Evolutionary conservation across 2,797 vertebrate genomes (phyloP).

Genomic region (Orientallactaga sibirica): DNA sequence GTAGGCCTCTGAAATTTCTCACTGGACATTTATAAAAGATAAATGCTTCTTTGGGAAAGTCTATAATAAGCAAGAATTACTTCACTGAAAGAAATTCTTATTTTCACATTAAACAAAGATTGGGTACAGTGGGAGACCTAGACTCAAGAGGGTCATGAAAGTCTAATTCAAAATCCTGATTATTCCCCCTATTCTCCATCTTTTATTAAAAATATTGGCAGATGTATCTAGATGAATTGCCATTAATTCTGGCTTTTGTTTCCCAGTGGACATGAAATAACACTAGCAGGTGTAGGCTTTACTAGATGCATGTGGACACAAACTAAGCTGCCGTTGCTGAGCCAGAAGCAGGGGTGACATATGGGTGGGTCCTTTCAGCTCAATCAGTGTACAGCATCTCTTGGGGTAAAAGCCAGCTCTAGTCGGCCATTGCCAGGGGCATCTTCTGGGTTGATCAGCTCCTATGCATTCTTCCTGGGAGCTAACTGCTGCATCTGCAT

Average conservation of each 20-base stretch:
- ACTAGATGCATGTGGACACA: not conserved
- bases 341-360: not conserved
- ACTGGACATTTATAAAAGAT: not conserved
- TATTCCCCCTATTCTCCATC: not conserved
- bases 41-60: not conserved
- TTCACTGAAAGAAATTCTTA: not conserved
- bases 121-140: accelerated
- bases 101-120: slow-evolving; percentile 1
- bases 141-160: not conserved
- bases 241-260: not conserved
- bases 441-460: not conserved
- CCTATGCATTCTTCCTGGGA: not conserved
- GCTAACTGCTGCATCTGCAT: not conserved
- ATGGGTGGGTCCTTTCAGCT: not conserved
- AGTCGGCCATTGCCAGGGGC: too few relatives aligned
- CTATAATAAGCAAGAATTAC: not conserved
- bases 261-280: not conserved
- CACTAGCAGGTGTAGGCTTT: not conserved
- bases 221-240: not conserved
- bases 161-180: not conserved
- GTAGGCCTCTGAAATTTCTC: not conserved
- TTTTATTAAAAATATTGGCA: slow-evolving; percentile 30
- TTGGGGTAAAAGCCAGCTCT: too few relatives aligned
- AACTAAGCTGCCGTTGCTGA: not conserved
- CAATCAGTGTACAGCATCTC: not conserved